A percentile compares a stretch with the other conserved stretches of the same genome.
phyloP scores from a whole-genome alignment of 35 echinoderm and acorn worm genomes.

The Amphiura filiformis region DNA sequence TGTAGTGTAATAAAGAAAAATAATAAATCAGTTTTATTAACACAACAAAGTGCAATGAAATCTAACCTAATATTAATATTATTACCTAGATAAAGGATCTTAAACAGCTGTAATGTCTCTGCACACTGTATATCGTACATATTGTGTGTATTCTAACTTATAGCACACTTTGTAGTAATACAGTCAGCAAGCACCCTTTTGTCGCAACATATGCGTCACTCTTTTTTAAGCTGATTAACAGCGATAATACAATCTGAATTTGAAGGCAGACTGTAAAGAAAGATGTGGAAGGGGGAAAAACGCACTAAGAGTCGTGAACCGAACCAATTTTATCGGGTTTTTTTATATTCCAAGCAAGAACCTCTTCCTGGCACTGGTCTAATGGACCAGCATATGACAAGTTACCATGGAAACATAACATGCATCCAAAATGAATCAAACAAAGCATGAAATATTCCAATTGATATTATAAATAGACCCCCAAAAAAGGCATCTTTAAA shows the following conservation, averaged over 20 bases:
- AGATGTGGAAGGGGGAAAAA: neutral
- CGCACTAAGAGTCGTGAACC: neutral
- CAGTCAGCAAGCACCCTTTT: neutral
- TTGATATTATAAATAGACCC: slow-evolving; percentile 4
- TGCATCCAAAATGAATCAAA: slow-evolving; percentile 10
- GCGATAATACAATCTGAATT: neutral
- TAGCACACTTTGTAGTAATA: neutral
- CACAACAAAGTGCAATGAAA: no score
- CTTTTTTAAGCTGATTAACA: neutral
- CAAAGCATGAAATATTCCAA: slow-evolving; percentile 12
- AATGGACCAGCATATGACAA: neutral
- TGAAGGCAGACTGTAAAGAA: neutral
- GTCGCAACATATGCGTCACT: neutral
- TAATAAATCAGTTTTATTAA: no score
- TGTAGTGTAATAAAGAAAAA: no score
- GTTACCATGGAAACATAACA: neutral
- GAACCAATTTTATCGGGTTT: neutral
- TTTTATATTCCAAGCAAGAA: neutral
- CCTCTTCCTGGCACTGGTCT: neutral
- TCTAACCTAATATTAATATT: neutral
- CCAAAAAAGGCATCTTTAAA: neutral
- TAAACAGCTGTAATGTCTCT: neutral
- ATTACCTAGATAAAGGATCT: neutral
- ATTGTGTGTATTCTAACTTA: neutral
- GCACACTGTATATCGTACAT: neutral